Base-by-base conservation (phyloP, 2,888 invertebrate species). In the Aspidiotus rigidus region DNA sequence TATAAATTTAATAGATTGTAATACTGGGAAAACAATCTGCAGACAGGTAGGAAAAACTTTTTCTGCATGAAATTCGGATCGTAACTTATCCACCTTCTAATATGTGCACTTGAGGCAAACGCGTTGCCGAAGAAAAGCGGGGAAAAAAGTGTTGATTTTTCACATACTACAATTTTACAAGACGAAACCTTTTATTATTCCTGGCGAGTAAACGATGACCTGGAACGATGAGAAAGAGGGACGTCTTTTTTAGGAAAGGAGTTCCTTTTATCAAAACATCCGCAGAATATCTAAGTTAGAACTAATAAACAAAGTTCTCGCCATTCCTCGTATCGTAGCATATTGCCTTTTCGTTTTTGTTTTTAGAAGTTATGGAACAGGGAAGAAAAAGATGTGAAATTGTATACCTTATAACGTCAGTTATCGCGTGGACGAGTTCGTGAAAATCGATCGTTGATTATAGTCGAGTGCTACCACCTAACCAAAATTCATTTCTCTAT, bases 291-390 rank as follows among this genome's bases (percentile, higher is more conserved):
- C 55, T 53, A 64, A 64, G 64, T 64, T 55, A 55, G 55, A 64
- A 64, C 64, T 64, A 64, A 64, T 64, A 64, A 64, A 64, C 64
- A 64, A 64, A 64, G 64, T 64, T 64, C 15, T 40, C 16, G n/a
- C 64, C 54, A 64, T 64, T 64, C 28, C 28, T 28, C 28, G 28
- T 28, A 28, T 28, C 5, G 53, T 41, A 54, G 55, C 64, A 64
- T 41, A 64, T 56, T 64, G 64, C 55, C 16, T 40, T 53, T 55
- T 64, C 54, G 53, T 64, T 55, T 28, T 55, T 53, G 53, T 64
- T 44, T 40, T 10, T 40, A 49, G n/a, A 49, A 49, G n/a, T 15
- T 15, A 53, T 53, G 53, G n/a, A 17, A 57, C 17, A 17, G 57
- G 10, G 5, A 16, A 28, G 55, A 55, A 55, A 64, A 63, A 62